Evolutionary conservation across 2,888 invertebrate species (phyloP).

Genomic region (Amblyteles armatorius): DNA sequence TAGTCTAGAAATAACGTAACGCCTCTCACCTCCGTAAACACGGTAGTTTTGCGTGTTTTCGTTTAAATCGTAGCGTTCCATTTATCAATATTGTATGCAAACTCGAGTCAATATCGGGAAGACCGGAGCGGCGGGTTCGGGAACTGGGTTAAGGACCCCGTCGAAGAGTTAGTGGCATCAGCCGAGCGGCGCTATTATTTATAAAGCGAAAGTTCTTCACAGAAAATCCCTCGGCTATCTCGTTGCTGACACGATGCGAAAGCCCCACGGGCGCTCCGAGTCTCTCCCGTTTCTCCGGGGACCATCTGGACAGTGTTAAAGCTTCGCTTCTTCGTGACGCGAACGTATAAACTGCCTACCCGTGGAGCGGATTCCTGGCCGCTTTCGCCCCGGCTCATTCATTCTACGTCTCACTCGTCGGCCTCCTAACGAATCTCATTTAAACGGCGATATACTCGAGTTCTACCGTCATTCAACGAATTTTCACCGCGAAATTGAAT

Average conservation of each 20-base stretch:
- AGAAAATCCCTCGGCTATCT: conserved; percentile 46
- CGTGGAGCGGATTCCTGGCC: conserved; percentile 6
- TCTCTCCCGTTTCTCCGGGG: conserved; percentile 40
- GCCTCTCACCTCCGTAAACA: neutral
- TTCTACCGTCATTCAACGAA: conserved; percentile 33
- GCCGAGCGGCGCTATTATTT: conserved; percentile 21
- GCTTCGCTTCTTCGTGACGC: conserved; percentile 53
- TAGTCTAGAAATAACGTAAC: neutral
- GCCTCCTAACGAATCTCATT: conserved; percentile 42
- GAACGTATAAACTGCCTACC: conserved; percentile 49
- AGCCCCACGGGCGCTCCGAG: conserved; percentile 23
- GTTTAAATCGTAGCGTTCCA: neutral
- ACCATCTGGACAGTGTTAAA: conserved; percentile 65
- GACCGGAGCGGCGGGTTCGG: conserved; percentile 6
- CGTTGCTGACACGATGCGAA: conserved; percentile 35
- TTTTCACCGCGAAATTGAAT: conserved; percentile 39
- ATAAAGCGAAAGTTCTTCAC: conserved; percentile 43
- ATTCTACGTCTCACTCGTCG: neutral
- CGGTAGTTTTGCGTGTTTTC: neutral
- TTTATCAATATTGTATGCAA: conserved; percentile 25
- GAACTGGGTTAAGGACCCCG: conserved; percentile 56
- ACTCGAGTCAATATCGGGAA: conserved; percentile 35
- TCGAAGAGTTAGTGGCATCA: conserved; percentile 11
- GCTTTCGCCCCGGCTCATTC: conserved; percentile 42
- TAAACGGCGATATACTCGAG: conserved; percentile 34